Base-by-base conservation (phyloP, 2,113 vertebrate genomes). In the Tiliqua scincoides region DNA sequence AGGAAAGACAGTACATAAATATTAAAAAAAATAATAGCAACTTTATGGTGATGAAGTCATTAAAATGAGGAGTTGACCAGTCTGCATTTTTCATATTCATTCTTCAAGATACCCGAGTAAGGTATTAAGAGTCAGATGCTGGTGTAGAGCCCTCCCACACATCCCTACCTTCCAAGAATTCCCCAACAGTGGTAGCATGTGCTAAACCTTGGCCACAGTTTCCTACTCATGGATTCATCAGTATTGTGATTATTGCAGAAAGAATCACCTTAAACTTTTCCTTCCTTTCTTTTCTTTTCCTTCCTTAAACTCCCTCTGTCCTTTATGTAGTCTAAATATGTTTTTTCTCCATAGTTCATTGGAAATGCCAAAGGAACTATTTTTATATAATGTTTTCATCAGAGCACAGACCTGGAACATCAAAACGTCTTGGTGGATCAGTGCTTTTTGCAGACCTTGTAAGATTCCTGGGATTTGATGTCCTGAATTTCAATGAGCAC, bases 371-470 rank as follows among this genome's bases (percentile, higher is more conserved):
- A 91, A 88, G 23, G 84, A 89, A 11, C 0, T n/a, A 1, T 75
- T 89, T 79, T 2, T 78, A 89, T 32, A 67, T 4, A n/a, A 1
- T 65, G 70, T 88, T 4, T 84, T 89, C 90, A 14, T 2, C 4
- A 63, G 6, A 80, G 35, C 40, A 85, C 74, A 76, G 14, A 86
- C 20, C 0, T 71, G 23, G 88, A 89, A 79, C 10, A 59, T 43
- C 48, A 90, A 20, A 1, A 15, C 30, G 5, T 65, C n/a, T 87
- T 54, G 9, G 57, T 84, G 59, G 87, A 65, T 57, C 76, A 88
- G 68, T 88, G 76, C 12, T 88, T 84, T 85, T 86, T 17, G 35
- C 82, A 82, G 20, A 79, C 11, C 40, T 74, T 43, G 68, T 73
- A 67, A 73, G 57, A 67, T 79, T 80, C 71, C 48, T 62, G 25